Conservation (phyloP, 2,797 vertebrate species). For the Cuniculus paca region DNA sequence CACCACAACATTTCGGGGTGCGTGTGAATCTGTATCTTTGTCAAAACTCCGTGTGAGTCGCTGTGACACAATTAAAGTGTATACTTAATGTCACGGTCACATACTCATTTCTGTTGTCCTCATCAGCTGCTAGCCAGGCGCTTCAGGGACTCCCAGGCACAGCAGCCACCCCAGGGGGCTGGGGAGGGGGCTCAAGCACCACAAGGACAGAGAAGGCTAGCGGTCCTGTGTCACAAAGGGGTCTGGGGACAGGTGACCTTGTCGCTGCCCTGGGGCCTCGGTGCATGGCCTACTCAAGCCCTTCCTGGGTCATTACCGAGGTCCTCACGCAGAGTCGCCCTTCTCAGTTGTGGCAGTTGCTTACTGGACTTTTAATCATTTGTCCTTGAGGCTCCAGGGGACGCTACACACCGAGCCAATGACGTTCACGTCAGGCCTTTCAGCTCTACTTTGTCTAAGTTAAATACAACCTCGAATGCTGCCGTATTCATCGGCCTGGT, state of each 20-base stretch:
- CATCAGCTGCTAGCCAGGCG: not conserved
- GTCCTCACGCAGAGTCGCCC: not conserved
- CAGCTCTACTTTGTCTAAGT: not conserved
- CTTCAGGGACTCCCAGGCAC: not conserved
- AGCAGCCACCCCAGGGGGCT: accelerated
- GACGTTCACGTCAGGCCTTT: not conserved
- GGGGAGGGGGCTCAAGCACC: not conserved
- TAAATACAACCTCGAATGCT: not conserved
- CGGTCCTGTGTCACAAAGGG: accelerated
- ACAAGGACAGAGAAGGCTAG: not conserved
- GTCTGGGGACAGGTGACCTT: not conserved
- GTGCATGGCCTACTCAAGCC: not conserved
- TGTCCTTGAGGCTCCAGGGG: not conserved
- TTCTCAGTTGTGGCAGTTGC: not conserved
- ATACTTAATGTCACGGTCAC: accelerated
- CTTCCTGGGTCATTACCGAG: not conserved
- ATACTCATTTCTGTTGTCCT: not conserved
- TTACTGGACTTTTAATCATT: not conserved
- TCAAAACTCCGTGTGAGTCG: not conserved
- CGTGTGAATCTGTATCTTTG: not conserved
- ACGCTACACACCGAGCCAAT: not conserved
- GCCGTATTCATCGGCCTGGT: not conserved
- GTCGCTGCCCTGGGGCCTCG: not conserved
- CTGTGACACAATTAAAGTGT: not conserved
- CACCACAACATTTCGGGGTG: not conserved